Evolutionary conservation across 2,113 vertebrate genomes (phyloP), one percentile per base, ranked within the genome.

Genomic region (Eolophus roseicapilla): DNA sequence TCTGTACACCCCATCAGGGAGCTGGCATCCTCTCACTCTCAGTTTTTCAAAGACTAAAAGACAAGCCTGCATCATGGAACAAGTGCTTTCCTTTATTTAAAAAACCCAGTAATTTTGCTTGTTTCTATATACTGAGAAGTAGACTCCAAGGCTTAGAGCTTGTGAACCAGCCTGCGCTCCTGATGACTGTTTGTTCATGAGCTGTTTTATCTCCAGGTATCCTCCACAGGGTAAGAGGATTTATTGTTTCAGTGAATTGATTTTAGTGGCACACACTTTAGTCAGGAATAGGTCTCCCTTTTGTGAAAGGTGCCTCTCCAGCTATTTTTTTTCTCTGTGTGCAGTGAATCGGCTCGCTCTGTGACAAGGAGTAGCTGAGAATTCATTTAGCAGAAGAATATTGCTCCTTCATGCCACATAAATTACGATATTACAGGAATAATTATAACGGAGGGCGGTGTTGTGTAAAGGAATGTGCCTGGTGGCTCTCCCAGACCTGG

Each of bases 191-290:
- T 91, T 95, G 80, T 50, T 95, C 86, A 49, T 62, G 89, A 95
- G 65, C 90, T 91, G 39, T 60, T 95, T 82, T 68, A 44, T 96
- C 94, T 87, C 91, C 75, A 82, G 64, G 82, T 95, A 77, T 88
- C 78, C 82, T 96, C 90, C 63, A 13, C 65, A 28, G 75, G 81
- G 62, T 78, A 50, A 96, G 92, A 83, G 75, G 73, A 88, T 94
- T 97, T 92, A 85, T 86, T 93, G 88, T 96, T 95, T 95, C 88
- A 77, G 88, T 95, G 95, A 96, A 96, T 82, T 97, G 96, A 88
- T 97, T 96, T 84, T 80, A 95, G 80, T 81, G 53, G 93, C 89
- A 88, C 52, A 18, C 77, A 67, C 57, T 91, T 95, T 70, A 92
- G 81, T 60, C 91, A 90, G 81, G 95, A 95, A 84, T 82, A 91